Base-by-base conservation (phyloP, 92 coral and sea anemone species). In the Siderastrea radians region DNA sequence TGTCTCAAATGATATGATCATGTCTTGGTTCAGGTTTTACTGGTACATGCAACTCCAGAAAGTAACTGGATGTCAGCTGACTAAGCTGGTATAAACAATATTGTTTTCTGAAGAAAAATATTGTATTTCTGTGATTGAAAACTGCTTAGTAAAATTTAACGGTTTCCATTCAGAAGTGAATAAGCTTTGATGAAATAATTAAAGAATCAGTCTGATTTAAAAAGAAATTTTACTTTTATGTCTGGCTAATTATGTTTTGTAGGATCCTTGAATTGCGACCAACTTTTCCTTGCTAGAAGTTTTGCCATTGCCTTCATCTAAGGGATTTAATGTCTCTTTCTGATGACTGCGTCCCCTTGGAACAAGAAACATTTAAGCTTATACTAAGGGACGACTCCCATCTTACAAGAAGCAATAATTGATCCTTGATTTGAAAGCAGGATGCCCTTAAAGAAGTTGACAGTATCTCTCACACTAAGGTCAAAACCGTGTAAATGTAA, bases 331-430 rank as follows among this genome's bases (percentile, higher is more conserved):
- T 49, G 46, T 48, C 84, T 79, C 63, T 38, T 51, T 79, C 63
- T 79, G 82, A 77, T 77, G 82, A 12, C 38, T 79, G 61, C n/a
- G 61, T 66, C 84, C 84, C 59, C 84, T 79, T 79, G 54, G 48
- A 79, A 63, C 43, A 47, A 79, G 84, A 52, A 79, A 79, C 61
- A 79, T 63, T 63, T 63, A 63, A 63, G 68, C 68, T 63, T 63
- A 16, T 63, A 63, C 19, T 63, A 63, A n/a, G 68, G 68, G 68
- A 63, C 68, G 19, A n/a, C 68, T 63, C 43, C 68, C 19, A 63
- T 63, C 68, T 63, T 63, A 63, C 19, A 63, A 63, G 68, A 63
- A 63, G 68, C 68, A 13, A 26, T 16, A 63, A 63, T 63, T 16
- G 19, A 63, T 66, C 48, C 79, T 52, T 47, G 58, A 63, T 79